These are phyloP conservation scores for Sandelia bainsii DNA, from an alignment of 2,797 vertebrate species.

Conservation along the genomic window DNA sequence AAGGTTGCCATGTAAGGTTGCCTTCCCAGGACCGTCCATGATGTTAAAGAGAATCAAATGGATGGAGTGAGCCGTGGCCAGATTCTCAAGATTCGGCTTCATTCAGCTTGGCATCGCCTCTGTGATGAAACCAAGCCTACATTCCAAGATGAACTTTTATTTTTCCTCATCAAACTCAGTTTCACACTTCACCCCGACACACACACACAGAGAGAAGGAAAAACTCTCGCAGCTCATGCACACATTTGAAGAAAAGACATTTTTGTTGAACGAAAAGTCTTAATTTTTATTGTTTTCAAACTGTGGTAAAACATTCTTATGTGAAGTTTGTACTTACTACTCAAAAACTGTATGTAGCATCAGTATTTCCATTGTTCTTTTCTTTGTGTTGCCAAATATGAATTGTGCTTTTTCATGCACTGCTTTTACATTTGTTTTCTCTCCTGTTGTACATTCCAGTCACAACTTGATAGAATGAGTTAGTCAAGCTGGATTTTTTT, in stretches of 20 bases:
- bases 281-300: slow-evolving; percentile 67
- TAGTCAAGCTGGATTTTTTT: slow-evolving; percentile 65
- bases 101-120: slow-evolving; percentile 78
- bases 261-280: slow-evolving; percentile 81
- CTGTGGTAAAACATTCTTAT: slow-evolving; percentile 81
- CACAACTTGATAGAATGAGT: slow-evolving; percentile 72
- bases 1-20: slow-evolving; percentile 90
- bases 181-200: slow-evolving; percentile 59
- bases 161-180: slow-evolving; percentile 65
- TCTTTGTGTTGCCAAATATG: slow-evolving; percentile 85
- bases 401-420: slow-evolving; percentile 76
- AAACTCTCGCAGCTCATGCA: slow-evolving; percentile 70
- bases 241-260: slow-evolving; percentile 72
- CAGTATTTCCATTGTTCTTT: slow-evolving; percentile 85
- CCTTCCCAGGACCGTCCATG: slow-evolving; percentile 45
- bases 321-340: slow-evolving; percentile 82
- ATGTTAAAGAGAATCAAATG: slow-evolving; percentile 58
- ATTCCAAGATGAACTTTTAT: slow-evolving; percentile 88
- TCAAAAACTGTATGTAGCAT: slow-evolving; percentile 82
- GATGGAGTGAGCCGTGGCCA: slow-evolving; percentile 78
- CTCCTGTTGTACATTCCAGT: slow-evolving; percentile 82
- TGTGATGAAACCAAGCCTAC: slow-evolving; percentile 78
- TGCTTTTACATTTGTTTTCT: slow-evolving; percentile 73
- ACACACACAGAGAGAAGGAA: slow-evolving; percentile 44
- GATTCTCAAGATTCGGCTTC: slow-evolving; percentile 78